These are phyloP conservation scores for Temnothorax longispinosus DNA, from an alignment of 1,140 invertebrate genomes.

Conservation along the genomic window DNA sequence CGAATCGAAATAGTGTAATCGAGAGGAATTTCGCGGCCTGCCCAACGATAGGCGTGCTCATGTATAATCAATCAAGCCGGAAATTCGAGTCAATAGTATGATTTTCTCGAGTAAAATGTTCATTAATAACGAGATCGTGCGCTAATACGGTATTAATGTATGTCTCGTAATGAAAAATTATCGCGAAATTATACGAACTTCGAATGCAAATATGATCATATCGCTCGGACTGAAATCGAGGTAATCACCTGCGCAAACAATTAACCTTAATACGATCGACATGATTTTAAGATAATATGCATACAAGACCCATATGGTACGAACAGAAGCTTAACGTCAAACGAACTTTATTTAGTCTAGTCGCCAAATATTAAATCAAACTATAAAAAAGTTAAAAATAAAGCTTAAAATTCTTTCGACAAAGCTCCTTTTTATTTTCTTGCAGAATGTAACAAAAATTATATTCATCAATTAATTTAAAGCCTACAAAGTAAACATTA, in stretches of 20 bases:
- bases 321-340: neutral
- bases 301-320: neutral
- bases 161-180: constrained; percentile 22
- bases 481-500: neutral
- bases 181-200: neutral
- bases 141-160: neutral
- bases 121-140: constrained; percentile 13
- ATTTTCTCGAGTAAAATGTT: neutral
- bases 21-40: neutral
- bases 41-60: neutral
- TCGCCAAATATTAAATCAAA: neutral
- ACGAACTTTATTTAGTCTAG: neutral
- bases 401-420: neutral
- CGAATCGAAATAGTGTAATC: constrained; percentile 25
- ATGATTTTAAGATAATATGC: constrained; percentile 21
- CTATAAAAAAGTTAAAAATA: neutral
- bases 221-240: neutral
- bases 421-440: neutral
- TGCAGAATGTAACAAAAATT: neutral
- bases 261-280: neutral
- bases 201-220: neutral
- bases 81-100: constrained; percentile 9
- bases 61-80: constrained; percentile 19
- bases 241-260: constrained; percentile 34
- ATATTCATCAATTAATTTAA: neutral